A percentile compares a stretch with the other conserved stretches of the same genome.
These are phyloP conservation scores for Acleris sparsana DNA, from an alignment of 2,888 invertebrate genomes.

Conservation along the genomic window DNA sequence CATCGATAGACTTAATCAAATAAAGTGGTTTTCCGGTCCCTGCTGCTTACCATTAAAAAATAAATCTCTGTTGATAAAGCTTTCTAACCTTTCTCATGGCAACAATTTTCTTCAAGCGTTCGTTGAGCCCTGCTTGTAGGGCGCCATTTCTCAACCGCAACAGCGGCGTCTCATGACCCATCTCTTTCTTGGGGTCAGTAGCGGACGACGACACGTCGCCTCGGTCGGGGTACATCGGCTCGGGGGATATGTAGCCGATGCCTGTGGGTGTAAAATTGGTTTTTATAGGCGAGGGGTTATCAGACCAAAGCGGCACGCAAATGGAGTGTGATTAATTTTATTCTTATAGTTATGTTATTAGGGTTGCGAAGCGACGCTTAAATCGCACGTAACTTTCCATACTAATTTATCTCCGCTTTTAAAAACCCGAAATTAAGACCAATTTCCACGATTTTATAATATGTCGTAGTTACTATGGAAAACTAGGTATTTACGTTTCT, in stretches of 20 bases:
- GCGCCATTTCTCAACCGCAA: constrained; percentile 87
- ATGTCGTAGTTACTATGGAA: too few relatives aligned
- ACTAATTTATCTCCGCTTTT: too few relatives aligned
- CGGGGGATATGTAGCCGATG: constrained; percentile 85
- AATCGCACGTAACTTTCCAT: too few relatives aligned
- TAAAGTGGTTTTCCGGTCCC: too few relatives aligned
- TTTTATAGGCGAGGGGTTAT: background rate
- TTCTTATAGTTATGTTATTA: too few relatives aligned
- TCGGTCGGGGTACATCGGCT: constrained; percentile 84
- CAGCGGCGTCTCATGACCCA: constrained; percentile 67
- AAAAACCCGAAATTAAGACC: too few relatives aligned
- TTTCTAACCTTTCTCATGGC: constrained; percentile 70
- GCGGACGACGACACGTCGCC: constrained; percentile 73
- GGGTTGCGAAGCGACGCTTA: too few relatives aligned
- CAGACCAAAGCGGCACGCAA: constrained; percentile 1
- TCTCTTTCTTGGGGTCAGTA: constrained; percentile 48
- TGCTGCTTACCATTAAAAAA: too few relatives aligned
- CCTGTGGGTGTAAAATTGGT: constrained; percentile 52
- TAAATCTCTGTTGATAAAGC: too few relatives aligned
- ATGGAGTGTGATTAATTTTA: background rate
- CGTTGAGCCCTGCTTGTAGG: constrained; percentile 85
- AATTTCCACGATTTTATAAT: too few relatives aligned
- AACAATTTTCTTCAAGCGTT: constrained; percentile 82
- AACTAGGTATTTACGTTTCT: too few relatives aligned
- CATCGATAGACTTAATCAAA: too few relatives aligned